Evolutionary conservation across 2,113 vertebrate species (phyloP).

Genomic region (Acrocephalus arundinaceus): DNA sequence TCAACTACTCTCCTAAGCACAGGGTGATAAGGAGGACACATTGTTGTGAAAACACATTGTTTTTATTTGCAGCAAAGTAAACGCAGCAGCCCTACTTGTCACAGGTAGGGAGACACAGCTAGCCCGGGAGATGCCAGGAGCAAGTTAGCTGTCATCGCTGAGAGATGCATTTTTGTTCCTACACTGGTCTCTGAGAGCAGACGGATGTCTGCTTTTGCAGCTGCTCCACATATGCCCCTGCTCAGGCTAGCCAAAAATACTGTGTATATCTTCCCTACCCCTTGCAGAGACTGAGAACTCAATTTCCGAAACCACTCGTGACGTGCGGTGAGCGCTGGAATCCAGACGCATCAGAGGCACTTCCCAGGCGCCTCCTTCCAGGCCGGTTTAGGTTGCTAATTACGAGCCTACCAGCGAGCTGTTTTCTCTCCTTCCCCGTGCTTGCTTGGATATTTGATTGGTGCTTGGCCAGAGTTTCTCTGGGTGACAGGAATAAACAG

Average conservation of each 20-base stretch:
- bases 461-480: conserved; percentile 18
- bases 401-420: neutral
- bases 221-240: conserved; percentile 40
- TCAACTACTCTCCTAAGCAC: neutral
- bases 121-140: neutral
- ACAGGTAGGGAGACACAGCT: neutral
- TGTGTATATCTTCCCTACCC: conserved; percentile 21
- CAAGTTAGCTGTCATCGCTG: neutral
- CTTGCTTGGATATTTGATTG: neutral
- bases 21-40: neutral
- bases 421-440: neutral
- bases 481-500: conserved; percentile 46
- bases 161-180: neutral
- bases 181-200: neutral
- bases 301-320: neutral
- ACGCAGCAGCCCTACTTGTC: neutral
- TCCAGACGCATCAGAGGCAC: neutral
- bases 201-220: conserved; percentile 38
- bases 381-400: neutral
- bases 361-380: neutral
- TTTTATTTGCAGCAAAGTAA: neutral
- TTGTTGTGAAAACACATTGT: neutral
- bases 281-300: conserved; percentile 51
- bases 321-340: neutral
- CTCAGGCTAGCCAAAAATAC: neutral